Base-by-base conservation (phyloP, 2,113 vertebrate species). In the Parus major region DNA sequence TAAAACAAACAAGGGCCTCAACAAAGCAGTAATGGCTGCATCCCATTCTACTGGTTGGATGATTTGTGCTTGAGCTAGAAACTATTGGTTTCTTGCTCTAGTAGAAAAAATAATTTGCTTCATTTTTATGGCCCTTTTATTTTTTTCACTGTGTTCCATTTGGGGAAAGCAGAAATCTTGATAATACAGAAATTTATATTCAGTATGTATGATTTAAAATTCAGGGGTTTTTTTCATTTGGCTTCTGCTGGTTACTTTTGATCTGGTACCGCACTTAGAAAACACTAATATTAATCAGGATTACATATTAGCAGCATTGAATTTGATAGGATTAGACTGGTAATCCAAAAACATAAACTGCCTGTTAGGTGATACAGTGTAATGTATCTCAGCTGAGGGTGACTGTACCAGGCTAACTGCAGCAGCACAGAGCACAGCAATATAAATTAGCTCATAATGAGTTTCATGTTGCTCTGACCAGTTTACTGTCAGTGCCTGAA, bases 371-470 rank as follows among this genome's bases (percentile, higher is more conserved):
- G 33, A 12, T 35, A 15, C 11, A 49, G 21, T 39, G 13, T 27
- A 64, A 84, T 29, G 35, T 61, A 66, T 64, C 73, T 95, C 47
- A 75, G 56, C 65, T 64, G 60, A 87, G 84, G 47, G 52, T 66
- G 78, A 28, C 69, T 73, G 0, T 24, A 39, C 70, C 69, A 44
- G 47, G 46, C 39, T 29, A 50, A 47, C 71, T 7, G 5, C 77
- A 92, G 49, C 76, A 76, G 56, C 56, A 63, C 41, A 42, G n/a
- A 73, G 29, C 1, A 3, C 10, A 84, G 64, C 33, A 66, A 27
- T 90, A 76, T 55, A 92, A 94, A 93, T 93, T 76, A 72, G n/a
- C 52, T 92, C n/a, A 36, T 95, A 92, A 92, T 86, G 90, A 94
- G 76, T 92, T 95, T 84, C 4, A 2, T 91, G 53, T 91, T 87